A percentile compares a stretch with the other conserved stretches of the same genome.
phyloP scores from a whole-genome alignment of 2,888 invertebrate species.

The Caenorhabditis sp. region DNA sequence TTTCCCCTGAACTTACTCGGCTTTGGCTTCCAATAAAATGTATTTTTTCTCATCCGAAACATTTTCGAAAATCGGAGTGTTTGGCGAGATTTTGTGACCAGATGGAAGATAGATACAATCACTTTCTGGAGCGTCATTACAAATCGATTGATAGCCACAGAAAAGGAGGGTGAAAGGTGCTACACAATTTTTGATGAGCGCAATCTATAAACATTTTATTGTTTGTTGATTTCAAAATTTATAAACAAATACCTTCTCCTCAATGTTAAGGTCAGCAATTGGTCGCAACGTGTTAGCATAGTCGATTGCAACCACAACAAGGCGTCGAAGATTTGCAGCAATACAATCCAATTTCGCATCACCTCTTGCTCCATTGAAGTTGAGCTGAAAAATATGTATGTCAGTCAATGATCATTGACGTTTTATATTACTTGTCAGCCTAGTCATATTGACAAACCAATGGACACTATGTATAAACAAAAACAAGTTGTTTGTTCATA shows the following conservation, averaged over 20 bases:
- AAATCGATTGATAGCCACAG: slow-evolving; percentile 53
- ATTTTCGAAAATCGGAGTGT: slow-evolving; percentile 10
- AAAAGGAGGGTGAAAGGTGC: slow-evolving; percentile 53
- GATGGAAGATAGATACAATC: slow-evolving; percentile 59
- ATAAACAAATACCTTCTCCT: slow-evolving; percentile 60
- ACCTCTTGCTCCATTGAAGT: slow-evolving; percentile 51
- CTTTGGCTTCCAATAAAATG: slow-evolving; percentile 36
- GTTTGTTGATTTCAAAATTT: slow-evolving; percentile 4
- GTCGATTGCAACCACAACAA: slow-evolving; percentile 62
- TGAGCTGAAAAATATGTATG: slow-evolving; percentile 51
- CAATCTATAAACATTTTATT: slow-evolving; percentile 43
- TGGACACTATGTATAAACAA: slow-evolving; percentile 1
- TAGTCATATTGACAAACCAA: not conserved
- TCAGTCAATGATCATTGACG: not conserved
- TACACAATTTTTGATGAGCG: slow-evolving; percentile 50
- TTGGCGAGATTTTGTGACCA: slow-evolving; percentile 34
- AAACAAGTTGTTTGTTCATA: slow-evolving; percentile 6
- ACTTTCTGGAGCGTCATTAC: slow-evolving; percentile 19
- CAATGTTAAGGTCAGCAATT: slow-evolving; percentile 61
- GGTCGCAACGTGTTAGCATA: slow-evolving; percentile 68
- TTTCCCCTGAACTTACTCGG: slow-evolving; percentile 42
- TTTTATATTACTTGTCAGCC: not conserved
- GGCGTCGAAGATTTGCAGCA: slow-evolving; percentile 42
- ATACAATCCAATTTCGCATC: slow-evolving; percentile 24
- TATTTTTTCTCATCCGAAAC: slow-evolving; percentile 24